Base-by-base conservation (phyloP, 2,797 vertebrate genomes). In the Hippoglossus hippoglossus region DNA sequence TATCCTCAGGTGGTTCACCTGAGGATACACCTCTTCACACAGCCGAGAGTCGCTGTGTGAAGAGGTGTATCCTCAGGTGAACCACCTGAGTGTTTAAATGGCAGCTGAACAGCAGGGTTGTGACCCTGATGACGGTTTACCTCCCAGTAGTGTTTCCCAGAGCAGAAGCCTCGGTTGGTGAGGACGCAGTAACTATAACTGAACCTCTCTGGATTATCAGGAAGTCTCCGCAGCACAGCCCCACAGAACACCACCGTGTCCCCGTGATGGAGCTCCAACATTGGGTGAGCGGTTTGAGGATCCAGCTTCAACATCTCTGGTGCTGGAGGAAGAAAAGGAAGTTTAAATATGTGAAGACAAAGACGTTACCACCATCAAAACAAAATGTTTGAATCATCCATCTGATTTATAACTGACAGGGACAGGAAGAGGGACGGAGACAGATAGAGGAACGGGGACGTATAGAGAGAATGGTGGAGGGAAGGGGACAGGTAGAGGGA, bases 141-240 rank as follows among this genome's bases (percentile, higher is more conserved):
- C 84, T 97, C 95, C 96, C 96, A 97, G 93, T 95, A 96, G 88
- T 96, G 96, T 71, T 93, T 94, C 36, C 96, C 96, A 0, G 94
- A 95, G 66, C 95, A 96, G 87, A 96, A 96, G 73, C 95, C 95
- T 36, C 82, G 91, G 83, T 70, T 92, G 81, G 95, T 89, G 52
- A 96, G 91, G 55, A 96, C 93, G 1, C 95, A 96, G 63, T 94
- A 95, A 75, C 93, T 96, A 73, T 91, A 94, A 84, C 94, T 90
- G 0, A 96, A 96, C 68, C 94, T 86, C 62, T 96, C 95, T 0
- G 94, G 93, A 68, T 94, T 95, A 90, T 95, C 95, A 77, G 91
- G 91, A 46, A 92, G 80, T 18, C 91, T 90, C 72, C 89, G 92
- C 26, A 87, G 81, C 12, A 94, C 71, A 19, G 87, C 89, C 8